A percentile compares a stretch with the other conserved stretches of the same genome.
These are phyloP conservation scores for Danio choprae DNA, from an alignment of 2,797 vertebrate genomes.

Conservation along the genomic window DNA sequence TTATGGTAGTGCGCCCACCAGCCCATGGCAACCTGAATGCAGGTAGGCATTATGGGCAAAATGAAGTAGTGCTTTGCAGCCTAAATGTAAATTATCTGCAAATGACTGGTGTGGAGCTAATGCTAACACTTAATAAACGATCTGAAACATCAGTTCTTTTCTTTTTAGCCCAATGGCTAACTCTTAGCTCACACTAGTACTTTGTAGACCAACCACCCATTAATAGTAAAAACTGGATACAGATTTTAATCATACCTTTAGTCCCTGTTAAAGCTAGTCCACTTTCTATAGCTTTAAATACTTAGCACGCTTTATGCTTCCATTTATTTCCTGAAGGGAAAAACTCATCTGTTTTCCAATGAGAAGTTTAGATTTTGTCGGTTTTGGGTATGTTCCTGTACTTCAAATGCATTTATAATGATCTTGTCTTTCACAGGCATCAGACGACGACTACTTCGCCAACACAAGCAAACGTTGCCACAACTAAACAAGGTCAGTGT, in stretches of 20 bases:
- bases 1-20: constrained; percentile 73
- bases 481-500: constrained; percentile 58
- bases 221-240: not conserved
- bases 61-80: not conserved
- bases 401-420: not conserved
- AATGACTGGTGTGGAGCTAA: constrained; percentile 25
- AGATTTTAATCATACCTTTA: not conserved
- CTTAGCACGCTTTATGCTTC: not conserved
- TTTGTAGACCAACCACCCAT: constrained; percentile 24
- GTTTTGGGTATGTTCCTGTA: not conserved
- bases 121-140: not conserved
- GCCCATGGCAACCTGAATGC: constrained; percentile 75
- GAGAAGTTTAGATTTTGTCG: not conserved
- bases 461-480: constrained; percentile 35
- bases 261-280: constrained; percentile 1
- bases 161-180: constrained; percentile 4
- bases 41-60: constrained; percentile 74
- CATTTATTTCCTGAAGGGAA: not conserved
- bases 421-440: constrained; percentile 51
- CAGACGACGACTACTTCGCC: constrained; percentile 44
- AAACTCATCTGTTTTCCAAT: not conserved
- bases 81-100: constrained; percentile 18
- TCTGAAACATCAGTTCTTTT: not conserved
- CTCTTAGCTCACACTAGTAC: constrained; percentile 18
- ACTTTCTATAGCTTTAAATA: not conserved